Conservation (phyloP, 2,797 vertebrate species). For the Nothura maculosa region DNA sequence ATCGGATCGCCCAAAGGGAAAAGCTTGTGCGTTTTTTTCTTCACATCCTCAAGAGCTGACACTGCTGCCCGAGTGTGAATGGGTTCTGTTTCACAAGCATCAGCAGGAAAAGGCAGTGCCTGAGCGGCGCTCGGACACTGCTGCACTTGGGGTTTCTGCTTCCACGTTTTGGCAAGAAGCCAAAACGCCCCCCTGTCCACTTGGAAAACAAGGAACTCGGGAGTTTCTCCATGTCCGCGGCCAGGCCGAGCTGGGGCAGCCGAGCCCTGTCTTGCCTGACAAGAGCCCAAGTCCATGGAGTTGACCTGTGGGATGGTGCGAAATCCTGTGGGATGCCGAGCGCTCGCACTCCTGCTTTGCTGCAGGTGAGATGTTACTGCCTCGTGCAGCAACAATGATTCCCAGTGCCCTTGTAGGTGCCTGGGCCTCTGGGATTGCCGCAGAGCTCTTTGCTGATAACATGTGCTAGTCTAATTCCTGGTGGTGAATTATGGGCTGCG, state of each 20-base stretch:
- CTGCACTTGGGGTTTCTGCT: not conserved
- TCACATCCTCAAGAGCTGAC: not conserved
- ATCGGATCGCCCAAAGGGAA: not conserved
- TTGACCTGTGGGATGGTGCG: accelerated
- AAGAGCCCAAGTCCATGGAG: not conserved
- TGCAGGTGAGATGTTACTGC: not conserved
- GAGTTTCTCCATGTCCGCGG: not conserved
- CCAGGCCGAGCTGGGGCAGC: not conserved
- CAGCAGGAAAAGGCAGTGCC: accelerated
- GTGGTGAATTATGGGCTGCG: not conserved
- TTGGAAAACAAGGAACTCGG: accelerated
- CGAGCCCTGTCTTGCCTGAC: accelerated
- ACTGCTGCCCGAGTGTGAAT: not conserved
- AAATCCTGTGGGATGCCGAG: accelerated
- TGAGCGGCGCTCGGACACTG: not conserved
- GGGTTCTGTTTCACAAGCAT: not conserved
- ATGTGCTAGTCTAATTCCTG: not conserved
- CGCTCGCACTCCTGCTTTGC: accelerated
- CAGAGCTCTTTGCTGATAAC: not conserved
- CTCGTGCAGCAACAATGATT: accelerated
- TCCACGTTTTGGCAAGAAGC: not conserved
- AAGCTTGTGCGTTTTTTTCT: not conserved
- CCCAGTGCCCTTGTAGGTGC: not conserved
- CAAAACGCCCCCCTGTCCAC: accelerated
- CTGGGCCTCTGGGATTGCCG: not conserved